Evolutionary conservation across 1,140 invertebrate genomes (phyloP).

Genomic region (Plectrocnemia conspersa): DNA sequence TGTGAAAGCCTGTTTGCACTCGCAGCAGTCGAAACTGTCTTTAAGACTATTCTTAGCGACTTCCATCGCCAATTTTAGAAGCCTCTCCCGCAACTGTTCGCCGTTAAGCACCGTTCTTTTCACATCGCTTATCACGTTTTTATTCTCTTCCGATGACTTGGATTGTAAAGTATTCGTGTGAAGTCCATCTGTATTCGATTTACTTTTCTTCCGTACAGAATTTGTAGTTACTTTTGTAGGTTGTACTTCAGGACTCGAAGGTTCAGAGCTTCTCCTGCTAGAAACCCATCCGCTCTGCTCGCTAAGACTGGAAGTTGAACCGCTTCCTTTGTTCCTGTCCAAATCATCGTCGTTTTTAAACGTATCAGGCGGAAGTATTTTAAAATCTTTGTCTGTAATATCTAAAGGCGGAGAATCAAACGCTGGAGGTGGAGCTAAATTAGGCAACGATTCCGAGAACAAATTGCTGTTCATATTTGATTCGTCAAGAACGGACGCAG

Average conservation of each 20-base stretch:
- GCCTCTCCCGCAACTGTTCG: slow-evolving; percentile 55
- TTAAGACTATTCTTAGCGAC: slow-evolving; percentile 45
- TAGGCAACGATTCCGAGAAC: slow-evolving; percentile 59
- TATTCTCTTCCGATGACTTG: slow-evolving; percentile 35
- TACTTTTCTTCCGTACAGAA: slow-evolving; percentile 37
- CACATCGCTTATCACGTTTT: slow-evolving; percentile 45
- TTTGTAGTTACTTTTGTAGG: slow-evolving; percentile 7
- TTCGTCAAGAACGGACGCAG: slow-evolving; percentile 54
- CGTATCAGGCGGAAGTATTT: slow-evolving; percentile 49
- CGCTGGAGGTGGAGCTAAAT: slow-evolving; percentile 55
- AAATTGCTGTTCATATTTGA: slow-evolving; percentile 47
- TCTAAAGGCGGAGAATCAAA: slow-evolving; percentile 51
- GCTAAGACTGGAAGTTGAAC: slow-evolving; percentile 65
- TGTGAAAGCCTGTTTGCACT: slow-evolving; percentile 18
- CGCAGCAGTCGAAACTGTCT: slow-evolving; percentile 47
- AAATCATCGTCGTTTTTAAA: slow-evolving; percentile 47
- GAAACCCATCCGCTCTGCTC: slow-evolving; percentile 76
- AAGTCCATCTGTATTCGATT: slow-evolving; percentile 38
- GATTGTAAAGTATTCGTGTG: slow-evolving; percentile 31
- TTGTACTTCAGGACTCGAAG: slow-evolving; percentile 52
- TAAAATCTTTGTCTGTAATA: slow-evolving; percentile 50
- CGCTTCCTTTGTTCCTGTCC: slow-evolving; percentile 50
- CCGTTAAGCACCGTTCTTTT: slow-evolving; percentile 53
- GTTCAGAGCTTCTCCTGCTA: slow-evolving; percentile 59
- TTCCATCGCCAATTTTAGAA: slow-evolving; percentile 55